These are phyloP conservation scores for Fulica atra DNA, from an alignment of 2,113 vertebrate genomes.

Conservation along the genomic window DNA sequence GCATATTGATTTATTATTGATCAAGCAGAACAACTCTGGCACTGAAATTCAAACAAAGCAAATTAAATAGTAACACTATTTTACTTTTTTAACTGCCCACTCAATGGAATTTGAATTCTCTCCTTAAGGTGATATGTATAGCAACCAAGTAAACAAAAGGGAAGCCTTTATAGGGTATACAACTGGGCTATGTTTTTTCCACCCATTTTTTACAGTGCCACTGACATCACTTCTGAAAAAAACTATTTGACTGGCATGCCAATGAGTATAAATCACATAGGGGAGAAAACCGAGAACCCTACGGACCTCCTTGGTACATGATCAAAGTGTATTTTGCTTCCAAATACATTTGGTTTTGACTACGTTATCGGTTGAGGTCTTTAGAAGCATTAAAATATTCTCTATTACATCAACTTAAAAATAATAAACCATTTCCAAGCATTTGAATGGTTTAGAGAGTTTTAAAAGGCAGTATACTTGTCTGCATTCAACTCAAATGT, in stretches of 20 bases:
- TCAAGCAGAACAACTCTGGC: neutral
- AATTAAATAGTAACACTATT: neutral
- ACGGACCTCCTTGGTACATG: neutral
- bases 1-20: constrained; percentile 30
- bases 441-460: neutral
- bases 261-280: neutral
- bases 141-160: constrained; percentile 7
- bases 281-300: neutral
- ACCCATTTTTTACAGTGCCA: neutral
- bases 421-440: neutral
- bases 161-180: neutral
- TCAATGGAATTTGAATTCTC: neutral
- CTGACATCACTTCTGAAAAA: neutral
- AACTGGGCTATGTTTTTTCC: neutral
- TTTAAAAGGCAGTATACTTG: neutral
- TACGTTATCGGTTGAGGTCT: neutral
- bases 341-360: neutral
- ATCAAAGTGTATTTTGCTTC: neutral
- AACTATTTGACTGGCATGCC: neutral
- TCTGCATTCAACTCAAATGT: neutral
- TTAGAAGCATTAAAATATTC: neutral
- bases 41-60: neutral
- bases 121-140: neutral
- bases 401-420: neutral
- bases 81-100: constrained; percentile 1